phyloP scores from a whole-genome alignment of 2,113 vertebrate species.

The Anoplopoma fimbria region DNA sequence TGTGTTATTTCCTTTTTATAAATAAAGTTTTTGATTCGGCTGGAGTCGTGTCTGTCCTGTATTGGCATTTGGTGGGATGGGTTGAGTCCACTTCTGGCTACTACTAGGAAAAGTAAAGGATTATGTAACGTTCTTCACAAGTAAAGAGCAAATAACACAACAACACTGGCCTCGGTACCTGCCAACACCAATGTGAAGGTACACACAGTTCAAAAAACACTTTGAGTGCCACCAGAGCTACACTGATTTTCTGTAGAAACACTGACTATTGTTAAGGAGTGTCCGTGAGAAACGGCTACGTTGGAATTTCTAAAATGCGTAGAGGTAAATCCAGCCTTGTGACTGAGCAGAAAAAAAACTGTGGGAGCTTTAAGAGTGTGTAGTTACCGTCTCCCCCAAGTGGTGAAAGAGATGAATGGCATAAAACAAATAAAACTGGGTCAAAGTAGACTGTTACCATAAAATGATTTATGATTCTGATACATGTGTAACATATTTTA shows the following conservation, averaged over 20 bases:
- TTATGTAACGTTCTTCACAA: no score
- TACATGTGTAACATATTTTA: background rate
- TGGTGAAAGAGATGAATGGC: background rate
- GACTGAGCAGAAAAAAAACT: background rate
- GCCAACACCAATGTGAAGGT: background rate
- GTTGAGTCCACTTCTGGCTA: background rate
- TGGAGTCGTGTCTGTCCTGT: background rate
- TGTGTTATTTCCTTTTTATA: conserved; percentile 22
- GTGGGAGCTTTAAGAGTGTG: background rate
- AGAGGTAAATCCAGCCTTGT: background rate
- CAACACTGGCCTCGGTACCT: no score
- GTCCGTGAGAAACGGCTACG: background rate
- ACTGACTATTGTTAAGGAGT: background rate
- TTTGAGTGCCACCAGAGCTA: no score
- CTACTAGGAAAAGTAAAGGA: background rate
- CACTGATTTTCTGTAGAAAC: background rate
- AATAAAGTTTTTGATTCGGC: conserved; percentile 54
- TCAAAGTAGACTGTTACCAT: background rate
- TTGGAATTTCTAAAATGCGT: background rate
- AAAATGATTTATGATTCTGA: background rate
- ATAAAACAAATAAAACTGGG: background rate
- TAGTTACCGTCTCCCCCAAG: background rate
- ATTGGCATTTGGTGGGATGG: background rate
- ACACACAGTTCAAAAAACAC: background rate
- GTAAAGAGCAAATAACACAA: no score